Evolutionary conservation across 1,140 invertebrate species (phyloP).

Genomic region (Choristoneura fumiferana): DNA sequence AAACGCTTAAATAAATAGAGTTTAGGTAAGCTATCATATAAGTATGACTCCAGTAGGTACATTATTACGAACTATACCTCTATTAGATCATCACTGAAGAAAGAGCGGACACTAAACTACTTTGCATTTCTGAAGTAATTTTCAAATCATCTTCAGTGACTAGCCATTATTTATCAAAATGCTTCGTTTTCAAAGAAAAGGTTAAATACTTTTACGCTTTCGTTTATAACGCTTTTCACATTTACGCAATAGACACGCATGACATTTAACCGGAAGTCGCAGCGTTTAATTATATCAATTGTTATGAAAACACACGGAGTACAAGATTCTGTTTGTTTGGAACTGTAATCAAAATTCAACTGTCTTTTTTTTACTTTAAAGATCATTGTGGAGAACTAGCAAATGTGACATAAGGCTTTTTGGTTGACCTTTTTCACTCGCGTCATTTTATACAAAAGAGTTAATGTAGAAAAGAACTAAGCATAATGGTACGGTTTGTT

Average conservation of each 20-base stretch:
- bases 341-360: too few relatives aligned
- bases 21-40: too few relatives aligned
- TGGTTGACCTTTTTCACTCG: constrained; percentile 4
- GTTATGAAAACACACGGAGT: background rate
- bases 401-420: background rate
- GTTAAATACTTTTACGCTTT: constrained; percentile 8
- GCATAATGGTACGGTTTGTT: background rate
- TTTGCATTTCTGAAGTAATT: too few relatives aligned
- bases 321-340: background rate
- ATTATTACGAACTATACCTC: too few relatives aligned
- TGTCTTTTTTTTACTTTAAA: too few relatives aligned
- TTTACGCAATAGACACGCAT: constrained; percentile 7
- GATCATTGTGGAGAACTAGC: too few relatives aligned
- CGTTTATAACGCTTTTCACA: background rate
- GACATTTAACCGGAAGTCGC: constrained; percentile 7
- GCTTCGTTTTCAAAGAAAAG: background rate
- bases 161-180: background rate
- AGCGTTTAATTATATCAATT: background rate
- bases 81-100: too few relatives aligned
- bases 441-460: background rate
- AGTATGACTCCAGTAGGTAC: too few relatives aligned
- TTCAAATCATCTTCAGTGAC: too few relatives aligned
- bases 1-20: too few relatives aligned
- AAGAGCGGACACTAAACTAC: too few relatives aligned
- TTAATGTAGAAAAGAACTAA: background rate